These are phyloP conservation scores for Heterodera schachtii DNA, from an alignment of 1,140 invertebrate species.

Conservation along the genomic window DNA sequence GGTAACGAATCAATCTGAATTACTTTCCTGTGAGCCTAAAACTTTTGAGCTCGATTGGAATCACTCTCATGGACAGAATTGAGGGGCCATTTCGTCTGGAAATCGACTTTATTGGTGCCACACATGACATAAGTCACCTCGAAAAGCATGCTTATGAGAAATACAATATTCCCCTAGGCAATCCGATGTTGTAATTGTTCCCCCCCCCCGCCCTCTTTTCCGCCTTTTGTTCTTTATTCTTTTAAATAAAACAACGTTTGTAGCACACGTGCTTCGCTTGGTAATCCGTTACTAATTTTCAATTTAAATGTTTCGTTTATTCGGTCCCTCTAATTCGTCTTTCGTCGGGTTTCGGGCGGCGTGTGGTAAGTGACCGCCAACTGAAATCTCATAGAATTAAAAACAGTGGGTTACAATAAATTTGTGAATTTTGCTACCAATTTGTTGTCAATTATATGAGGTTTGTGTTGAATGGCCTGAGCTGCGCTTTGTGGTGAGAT, in stretches of 20 bases:
- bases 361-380: no score
- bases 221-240: slow-evolving; percentile 8
- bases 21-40: not conserved
- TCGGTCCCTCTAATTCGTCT: no score
- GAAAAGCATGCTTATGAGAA: slow-evolving; percentile 62
- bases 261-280: no score
- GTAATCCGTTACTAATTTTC: no score
- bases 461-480: slow-evolving; percentile 51
- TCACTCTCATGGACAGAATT: slow-evolving; percentile 60
- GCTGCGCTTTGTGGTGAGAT: slow-evolving; percentile 46
- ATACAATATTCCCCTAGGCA: slow-evolving; percentile 54
- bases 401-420: no score
- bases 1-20: slow-evolving; percentile 35
- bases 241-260: not conserved
- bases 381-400: no score
- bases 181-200: slow-evolving; percentile 41
- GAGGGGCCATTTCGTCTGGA: slow-evolving; percentile 59
- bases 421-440: slow-evolving; percentile 8
- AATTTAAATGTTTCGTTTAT: no score
- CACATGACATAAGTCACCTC: slow-evolving; percentile 54
- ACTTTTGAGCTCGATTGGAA: slow-evolving; percentile 56
- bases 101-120: slow-evolving; percentile 62
- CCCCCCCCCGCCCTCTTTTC: slow-evolving; percentile 1
- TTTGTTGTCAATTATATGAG: slow-evolving; percentile 58
- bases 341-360: no score